Base-by-base conservation (phyloP, 1,140 invertebrate genomes). In the Atopsyche davidsoni region DNA sequence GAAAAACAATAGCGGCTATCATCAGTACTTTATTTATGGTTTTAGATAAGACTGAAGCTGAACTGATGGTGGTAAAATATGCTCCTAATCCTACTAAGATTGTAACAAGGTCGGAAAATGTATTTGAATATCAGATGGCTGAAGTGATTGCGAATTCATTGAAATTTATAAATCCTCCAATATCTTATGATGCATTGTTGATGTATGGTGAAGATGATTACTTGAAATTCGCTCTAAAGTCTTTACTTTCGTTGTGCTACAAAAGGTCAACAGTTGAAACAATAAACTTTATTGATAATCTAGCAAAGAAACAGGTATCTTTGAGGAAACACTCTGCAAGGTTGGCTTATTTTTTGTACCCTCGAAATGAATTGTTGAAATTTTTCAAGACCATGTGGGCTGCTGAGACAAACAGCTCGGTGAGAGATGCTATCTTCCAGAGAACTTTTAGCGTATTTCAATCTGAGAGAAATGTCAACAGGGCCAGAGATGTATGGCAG, bases 371-470 rank as follows among this genome's bases (percentile, higher is more conserved):
- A 16, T 34, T 50, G 14, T 7, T 43, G n/a, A 13, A 47, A 16
- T 52, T 45, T 21, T 57, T 41, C 19, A 19, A 16, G 24, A 23
- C 22, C 13, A 34, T 57, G 34, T 57, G 50, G 55, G 25, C 45
- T 14, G 19, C 6, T 9, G 55, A 57, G 28, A 49, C 40, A 25
- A 57, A 57, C 23, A 36, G 18, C 28, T 46, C 55, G 0, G 50
- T 57, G 3, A 7, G 55, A 10, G 46, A 57, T 11, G 46, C 50
- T 6, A 13, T 57, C n/a, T 57, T 53, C 44, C 32, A 49, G 28
- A 35, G 45, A 11, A 53, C 55, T 9, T 50, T 49, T 22, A 40
- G 45, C 17, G 28, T 50, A 2, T 34, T 57, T 3, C 10, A n/a
- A 17, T 39, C 24, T n/a, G 46, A 50, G 32, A 19, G 9, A 1